Base-by-base conservation (phyloP, 92 coral and sea anemone species). In the Siderastrea siderea region DNA sequence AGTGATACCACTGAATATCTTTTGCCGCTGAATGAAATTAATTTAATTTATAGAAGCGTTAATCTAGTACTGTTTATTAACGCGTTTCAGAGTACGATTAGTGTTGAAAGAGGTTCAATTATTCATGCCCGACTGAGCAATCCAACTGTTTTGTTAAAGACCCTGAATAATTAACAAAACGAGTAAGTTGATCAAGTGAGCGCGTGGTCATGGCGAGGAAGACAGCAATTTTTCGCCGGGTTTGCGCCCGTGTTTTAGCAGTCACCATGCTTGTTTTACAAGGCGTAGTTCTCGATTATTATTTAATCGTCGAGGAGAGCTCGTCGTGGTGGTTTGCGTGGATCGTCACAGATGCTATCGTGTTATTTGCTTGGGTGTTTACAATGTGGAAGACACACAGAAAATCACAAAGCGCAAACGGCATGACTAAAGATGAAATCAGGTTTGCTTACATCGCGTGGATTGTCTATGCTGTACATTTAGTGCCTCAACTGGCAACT, bases 361-460 rank as follows among this genome's bases (percentile, higher is more conserved):
- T 96, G 47, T 50, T 94, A 6, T 70, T 51, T 7, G 83, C 93
- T 53, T 96, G 99, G 99, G 68, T 93, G 7, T 73, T 92, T 14
- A 93, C 98, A 11, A 94, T 96, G 99, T 57, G 94, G 60, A 79
- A 92, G 78, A 93, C 99, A 43, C 92, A 92, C 55, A 86, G 93
- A 81, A 12, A 69, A 78, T 59, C 86, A 84, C 86, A 46, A 38
- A 47, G 64, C 69, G 52, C 50, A 38, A 55, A 78, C 51, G 78
- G 82, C 1, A 38, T 75, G 43, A 13, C 65, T 38, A 83, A 89
- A 45, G 97, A 96, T 77, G 99, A 91, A 47, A 90, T 95, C 46
- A 93, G 95, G 10, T 94, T 90, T 77, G 96, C 95, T 1, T 96
- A 94, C 70, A 53, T 94, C 0, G 99, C 99, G 6, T 96, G 99